A percentile compares a stretch with the other conserved stretches of the same genome.
These are phyloP conservation scores for Cuniculus paca DNA, from an alignment of 2,797 vertebrate species.

Conservation along the genomic window DNA sequence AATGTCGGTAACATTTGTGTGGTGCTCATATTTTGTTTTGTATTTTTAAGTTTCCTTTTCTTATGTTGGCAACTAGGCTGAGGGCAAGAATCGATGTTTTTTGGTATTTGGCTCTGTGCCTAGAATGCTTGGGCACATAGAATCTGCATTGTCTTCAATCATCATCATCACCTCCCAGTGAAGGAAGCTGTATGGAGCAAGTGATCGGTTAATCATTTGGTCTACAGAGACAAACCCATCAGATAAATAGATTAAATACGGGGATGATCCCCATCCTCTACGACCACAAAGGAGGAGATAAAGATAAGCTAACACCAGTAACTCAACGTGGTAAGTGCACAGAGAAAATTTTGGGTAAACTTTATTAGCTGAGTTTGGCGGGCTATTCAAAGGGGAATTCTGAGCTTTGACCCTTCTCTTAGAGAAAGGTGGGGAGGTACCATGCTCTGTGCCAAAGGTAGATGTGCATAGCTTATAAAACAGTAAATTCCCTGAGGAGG, in stretches of 20 bases:
- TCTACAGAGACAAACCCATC: not conserved
- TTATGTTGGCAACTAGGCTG: conserved; percentile 11
- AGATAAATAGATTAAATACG: not conserved
- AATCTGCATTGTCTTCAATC: conserved; percentile 16
- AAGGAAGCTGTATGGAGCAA: not conserved
- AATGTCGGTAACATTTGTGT: not conserved
- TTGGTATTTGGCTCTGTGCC: conserved; percentile 41
- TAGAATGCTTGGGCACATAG: not conserved
- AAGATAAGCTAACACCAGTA: not conserved
- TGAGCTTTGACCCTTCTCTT: not conserved
- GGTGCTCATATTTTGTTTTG: not conserved
- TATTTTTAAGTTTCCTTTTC: conserved; percentile 56
- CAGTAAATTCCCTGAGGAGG: not conserved
- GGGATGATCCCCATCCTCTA: not conserved
- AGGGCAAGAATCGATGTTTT: conserved; percentile 31
- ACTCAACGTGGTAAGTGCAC: not conserved
- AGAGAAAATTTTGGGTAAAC: not conserved
- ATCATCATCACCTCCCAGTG: not conserved
- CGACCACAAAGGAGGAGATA: conserved; percentile 9
- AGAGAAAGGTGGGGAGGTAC: not conserved
- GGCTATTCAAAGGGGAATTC: not conserved
- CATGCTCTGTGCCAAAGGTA: not conserved
- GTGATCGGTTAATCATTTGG: not conserved
- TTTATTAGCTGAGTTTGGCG: not conserved
- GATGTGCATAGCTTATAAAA: not conserved